Percentiles rank a stretch among this genome's conserved stretches.
phyloP scores from a whole-genome alignment of 2,797 vertebrate genomes.

The Clarias pachynema region DNA sequence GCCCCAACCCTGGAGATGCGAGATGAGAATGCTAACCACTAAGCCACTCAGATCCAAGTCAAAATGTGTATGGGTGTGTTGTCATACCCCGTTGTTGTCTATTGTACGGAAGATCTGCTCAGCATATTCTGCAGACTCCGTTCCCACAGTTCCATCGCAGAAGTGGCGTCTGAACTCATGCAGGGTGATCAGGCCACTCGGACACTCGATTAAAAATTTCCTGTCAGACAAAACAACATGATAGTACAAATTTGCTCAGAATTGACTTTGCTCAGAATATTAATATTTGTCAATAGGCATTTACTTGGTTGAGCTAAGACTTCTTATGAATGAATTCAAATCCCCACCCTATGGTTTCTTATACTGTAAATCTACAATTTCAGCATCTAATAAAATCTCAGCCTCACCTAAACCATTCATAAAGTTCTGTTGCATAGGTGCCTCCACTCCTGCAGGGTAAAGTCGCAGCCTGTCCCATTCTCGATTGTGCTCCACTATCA shows the following conservation, averaged over 20 bases:
- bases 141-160: slow-evolving; percentile 70
- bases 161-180: slow-evolving; percentile 75
- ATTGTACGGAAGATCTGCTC: slow-evolving; percentile 73
- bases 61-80: background rate
- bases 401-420: slow-evolving; percentile 76
- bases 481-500: slow-evolving; percentile 31
- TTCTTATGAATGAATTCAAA: background rate
- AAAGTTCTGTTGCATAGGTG: slow-evolving; percentile 70
- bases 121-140: slow-evolving; percentile 65
- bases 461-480: slow-evolving; percentile 73
- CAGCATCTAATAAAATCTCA: background rate
- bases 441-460: slow-evolving; percentile 64
- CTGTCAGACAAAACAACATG: slow-evolving; percentile 47
- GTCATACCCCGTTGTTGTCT: slow-evolving; percentile 68
- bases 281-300: background rate
- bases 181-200: slow-evolving; percentile 71
- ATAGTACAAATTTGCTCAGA: background rate
- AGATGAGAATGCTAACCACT: too few relatives aligned
- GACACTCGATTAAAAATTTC: slow-evolving; percentile 74
- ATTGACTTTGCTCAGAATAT: background rate
- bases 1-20: too few relatives aligned
- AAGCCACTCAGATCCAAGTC: background rate
- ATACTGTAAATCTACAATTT: background rate
- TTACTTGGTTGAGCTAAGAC: background rate
- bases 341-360: background rate